Percentiles rank a stretch among this genome's conserved stretches.
Evolutionary conservation across 2,113 vertebrate genomes (phyloP).

Genomic region (Callorhinus ursinus): DNA sequence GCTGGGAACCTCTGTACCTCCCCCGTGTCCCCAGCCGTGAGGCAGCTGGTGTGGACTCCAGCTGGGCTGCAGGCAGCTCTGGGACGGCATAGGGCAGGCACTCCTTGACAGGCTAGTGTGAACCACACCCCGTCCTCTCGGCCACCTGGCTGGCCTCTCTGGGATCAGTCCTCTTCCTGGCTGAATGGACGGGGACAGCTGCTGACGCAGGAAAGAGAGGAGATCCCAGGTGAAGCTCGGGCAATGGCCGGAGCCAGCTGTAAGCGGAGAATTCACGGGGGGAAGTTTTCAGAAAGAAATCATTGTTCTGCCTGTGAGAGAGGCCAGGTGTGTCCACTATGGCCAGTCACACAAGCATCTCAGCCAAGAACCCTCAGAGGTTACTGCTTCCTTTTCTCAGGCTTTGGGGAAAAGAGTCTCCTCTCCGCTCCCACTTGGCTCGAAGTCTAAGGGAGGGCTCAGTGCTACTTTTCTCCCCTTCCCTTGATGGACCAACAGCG

Average conservation of each 20-base stretch:
- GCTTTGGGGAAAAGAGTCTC: not conserved
- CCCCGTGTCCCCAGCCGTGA: not conserved
- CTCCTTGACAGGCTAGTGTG: not conserved
- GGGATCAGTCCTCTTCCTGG: not conserved
- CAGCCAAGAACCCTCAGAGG: not conserved
- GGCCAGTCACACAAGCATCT: not conserved
- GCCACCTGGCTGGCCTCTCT: slow-evolving; percentile 6
- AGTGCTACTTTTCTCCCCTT: not conserved
- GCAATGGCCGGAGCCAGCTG: not conserved
- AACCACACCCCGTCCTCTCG: not conserved
- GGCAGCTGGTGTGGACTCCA: slow-evolving; percentile 24
- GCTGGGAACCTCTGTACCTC: not conserved
- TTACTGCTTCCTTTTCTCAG: not conserved
- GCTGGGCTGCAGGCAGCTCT: slow-evolving; percentile 45
- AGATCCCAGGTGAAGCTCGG: slow-evolving; percentile 32
- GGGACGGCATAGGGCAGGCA: not conserved
- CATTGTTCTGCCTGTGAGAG: not conserved
- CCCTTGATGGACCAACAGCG: not conserved
- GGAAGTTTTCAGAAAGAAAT: not conserved
- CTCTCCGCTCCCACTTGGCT: not conserved
- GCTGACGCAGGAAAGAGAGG: not conserved
- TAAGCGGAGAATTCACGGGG: not conserved
- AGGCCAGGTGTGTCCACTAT: not conserved
- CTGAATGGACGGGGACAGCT: not conserved
- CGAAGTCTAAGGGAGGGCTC: not conserved